Evolutionary conservation across 2,888 invertebrate species (phyloP).

Genomic region (Aspidiotus rigidus): DNA sequence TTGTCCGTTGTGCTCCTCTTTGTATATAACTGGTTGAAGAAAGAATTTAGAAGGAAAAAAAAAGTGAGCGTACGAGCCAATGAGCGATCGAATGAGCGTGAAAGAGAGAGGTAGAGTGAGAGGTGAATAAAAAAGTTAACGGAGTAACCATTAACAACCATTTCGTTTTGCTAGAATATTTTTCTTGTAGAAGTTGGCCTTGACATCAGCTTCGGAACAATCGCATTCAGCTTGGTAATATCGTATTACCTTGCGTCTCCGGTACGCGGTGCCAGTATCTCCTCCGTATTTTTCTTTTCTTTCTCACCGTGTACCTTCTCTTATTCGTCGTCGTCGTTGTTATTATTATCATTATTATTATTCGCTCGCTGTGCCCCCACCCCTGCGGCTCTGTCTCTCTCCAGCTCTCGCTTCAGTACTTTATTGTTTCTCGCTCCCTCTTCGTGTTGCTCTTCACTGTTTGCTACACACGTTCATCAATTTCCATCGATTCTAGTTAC

Average conservation of each 20-base stretch:
- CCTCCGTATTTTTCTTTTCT: background rate
- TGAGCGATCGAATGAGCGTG: background rate
- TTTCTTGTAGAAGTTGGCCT: conserved; percentile 24
- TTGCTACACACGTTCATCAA: conserved; percentile 16
- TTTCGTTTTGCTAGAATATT: conserved; percentile 5
- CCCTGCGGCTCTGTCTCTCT: background rate
- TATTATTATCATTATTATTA: too few relatives aligned
- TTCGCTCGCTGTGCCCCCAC: background rate
- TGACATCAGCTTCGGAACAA: conserved; percentile 30
- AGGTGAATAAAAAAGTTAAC: background rate
- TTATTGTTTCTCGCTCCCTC: background rate
- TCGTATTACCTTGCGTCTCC: conserved; percentile 12
- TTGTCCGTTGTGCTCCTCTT: too few relatives aligned
- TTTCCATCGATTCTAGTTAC: conserved; percentile 26
- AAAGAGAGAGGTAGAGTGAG: too few relatives aligned
- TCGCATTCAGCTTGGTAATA: conserved; percentile 27
- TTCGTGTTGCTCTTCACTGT: background rate
- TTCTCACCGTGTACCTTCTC: background rate
- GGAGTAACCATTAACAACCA: conserved; percentile 11
- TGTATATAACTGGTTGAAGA: too few relatives aligned
- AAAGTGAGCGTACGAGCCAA: too few relatives aligned
- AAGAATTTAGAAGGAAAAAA: too few relatives aligned
- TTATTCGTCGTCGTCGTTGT: background rate
- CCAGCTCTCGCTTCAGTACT: too few relatives aligned
- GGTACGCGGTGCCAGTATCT: too few relatives aligned